Base-by-base conservation (phyloP, 2,888 invertebrate genomes). In the Byasa hedistus region DNA sequence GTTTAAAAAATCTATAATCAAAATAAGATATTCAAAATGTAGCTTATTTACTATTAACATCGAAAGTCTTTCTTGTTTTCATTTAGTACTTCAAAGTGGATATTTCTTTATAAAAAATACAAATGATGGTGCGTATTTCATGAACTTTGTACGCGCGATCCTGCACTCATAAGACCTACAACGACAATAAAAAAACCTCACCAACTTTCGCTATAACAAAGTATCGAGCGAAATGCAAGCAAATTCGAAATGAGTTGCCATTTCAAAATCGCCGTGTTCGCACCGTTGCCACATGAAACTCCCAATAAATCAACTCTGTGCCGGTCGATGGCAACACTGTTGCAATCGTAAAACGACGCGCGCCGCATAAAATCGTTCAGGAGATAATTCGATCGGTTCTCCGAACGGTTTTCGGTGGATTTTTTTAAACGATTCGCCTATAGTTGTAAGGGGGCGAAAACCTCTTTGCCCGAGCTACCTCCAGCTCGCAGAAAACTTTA, bases 331-430 rank as follows among this genome's bases (percentile, higher is more conserved):
- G 80, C 81, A 81, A 81, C 81, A 80, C 72, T 81, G 81, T 81
- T 76, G 80, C 73, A 70, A 67, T 78, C 80, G 76, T 81, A 81
- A 81, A 81, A 65, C 68, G 72, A 71, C 72, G 66, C 70, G 72
- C 70, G 68, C 72, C 71, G 75, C 84, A 82, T 85, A 86, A 85
- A 86, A 83, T 77, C 81, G 77, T 78, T 78, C 76, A 71, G 76
- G 73, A 80, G 86, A 85, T 86, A 85, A 86, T 86, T 85, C 85
- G 85, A 86, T 86, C 78, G 84, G 69, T 86, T 86, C 86, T 70
- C 71, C 76, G 86, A 86, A 85, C 77, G 76, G 74, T 76, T 79
- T 81, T 75, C 58, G 74, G 78, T 69, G 56, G 66, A 67, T 64
- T 64, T 70, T 67, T 70, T 71, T 71, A 70, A 70, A 72, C 64